Evolutionary conservation across 2,888 invertebrate genomes (phyloP).

Genomic region (Cryptophagus acutangulus): DNA sequence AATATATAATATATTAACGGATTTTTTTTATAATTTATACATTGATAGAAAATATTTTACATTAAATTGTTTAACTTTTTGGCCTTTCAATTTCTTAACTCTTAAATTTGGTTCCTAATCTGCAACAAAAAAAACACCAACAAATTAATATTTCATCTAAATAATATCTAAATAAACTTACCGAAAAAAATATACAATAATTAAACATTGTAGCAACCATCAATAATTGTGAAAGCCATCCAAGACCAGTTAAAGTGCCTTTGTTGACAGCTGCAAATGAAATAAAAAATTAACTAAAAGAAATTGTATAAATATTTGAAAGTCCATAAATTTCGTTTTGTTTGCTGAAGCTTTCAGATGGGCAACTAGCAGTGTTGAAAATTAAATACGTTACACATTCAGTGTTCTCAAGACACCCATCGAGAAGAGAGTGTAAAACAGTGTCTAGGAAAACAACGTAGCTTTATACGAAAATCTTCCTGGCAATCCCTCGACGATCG

Average conservation of each 20-base stretch:
- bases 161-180: background rate
- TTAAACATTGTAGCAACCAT: background rate
- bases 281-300: too few species aligned
- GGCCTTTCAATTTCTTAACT: too few species aligned
- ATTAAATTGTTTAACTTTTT: conserved; percentile 3
- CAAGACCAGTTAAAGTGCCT: too few species aligned
- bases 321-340: background rate
- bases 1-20: conserved; percentile 5
- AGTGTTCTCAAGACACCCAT: conserved; percentile 27
- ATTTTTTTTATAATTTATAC: conserved; percentile 23
- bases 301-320: too few species aligned
- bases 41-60: conserved; percentile 31
- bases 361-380: conserved; percentile 28
- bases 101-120: too few species aligned
- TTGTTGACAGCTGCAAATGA: too few species aligned
- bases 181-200: background rate
- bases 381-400: conserved; percentile 31
- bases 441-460: conserved; percentile 27
- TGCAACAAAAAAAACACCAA: background rate
- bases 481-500: conserved; percentile 23
- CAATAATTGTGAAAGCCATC: too few species aligned
- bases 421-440: conserved; percentile 31
- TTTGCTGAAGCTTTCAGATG: conserved; percentile 9
- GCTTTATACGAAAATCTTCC: conserved; percentile 18
- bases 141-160: background rate